Evolutionary conservation across 2,113 vertebrate genomes (phyloP).

Genomic region (Parotia lawesii): DNA sequence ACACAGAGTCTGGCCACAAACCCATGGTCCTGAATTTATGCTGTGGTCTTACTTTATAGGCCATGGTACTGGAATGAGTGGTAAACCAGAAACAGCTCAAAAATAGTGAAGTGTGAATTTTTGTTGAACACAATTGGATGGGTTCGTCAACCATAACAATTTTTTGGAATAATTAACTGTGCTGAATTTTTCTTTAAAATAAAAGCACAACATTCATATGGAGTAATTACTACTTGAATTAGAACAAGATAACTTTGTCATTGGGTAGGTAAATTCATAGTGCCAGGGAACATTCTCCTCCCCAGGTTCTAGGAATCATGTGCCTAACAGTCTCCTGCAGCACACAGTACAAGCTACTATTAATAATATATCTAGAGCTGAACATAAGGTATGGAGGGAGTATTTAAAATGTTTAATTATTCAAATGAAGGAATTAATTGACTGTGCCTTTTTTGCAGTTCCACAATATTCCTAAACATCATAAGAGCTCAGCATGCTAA

Average conservation of each 20-base stretch:
- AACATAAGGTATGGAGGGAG: conserved; percentile 53
- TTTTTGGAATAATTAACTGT: background rate
- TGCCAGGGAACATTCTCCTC: conserved; percentile 8
- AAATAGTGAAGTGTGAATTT: background rate
- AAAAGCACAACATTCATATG: background rate
- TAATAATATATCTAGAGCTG: conserved; percentile 59
- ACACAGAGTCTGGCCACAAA: background rate
- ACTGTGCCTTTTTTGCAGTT: conserved; percentile 43
- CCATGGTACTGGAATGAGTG: background rate
- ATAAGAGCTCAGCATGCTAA: conserved; percentile 1
- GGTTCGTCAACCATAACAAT: background rate
- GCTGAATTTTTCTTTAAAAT: conserved; percentile 15
- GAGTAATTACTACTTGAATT: conserved; percentile 3
- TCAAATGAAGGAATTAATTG: conserved; percentile 64
- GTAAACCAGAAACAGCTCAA: background rate
- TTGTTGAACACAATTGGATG: conserved; percentile 6
- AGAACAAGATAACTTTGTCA: conserved; percentile 1
- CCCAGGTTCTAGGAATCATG: conserved; percentile 29
- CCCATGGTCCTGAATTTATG: background rate
- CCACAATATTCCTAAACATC: conserved; percentile 27
- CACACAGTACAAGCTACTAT: conserved; percentile 38
- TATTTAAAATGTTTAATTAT: conserved; percentile 72
- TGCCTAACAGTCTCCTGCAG: conserved; percentile 39
- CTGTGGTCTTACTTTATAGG: background rate
- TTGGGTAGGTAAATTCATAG: conserved; percentile 9